Conservation (phyloP, 2,797 vertebrate genomes). For the Xenops minutus region DNA sequence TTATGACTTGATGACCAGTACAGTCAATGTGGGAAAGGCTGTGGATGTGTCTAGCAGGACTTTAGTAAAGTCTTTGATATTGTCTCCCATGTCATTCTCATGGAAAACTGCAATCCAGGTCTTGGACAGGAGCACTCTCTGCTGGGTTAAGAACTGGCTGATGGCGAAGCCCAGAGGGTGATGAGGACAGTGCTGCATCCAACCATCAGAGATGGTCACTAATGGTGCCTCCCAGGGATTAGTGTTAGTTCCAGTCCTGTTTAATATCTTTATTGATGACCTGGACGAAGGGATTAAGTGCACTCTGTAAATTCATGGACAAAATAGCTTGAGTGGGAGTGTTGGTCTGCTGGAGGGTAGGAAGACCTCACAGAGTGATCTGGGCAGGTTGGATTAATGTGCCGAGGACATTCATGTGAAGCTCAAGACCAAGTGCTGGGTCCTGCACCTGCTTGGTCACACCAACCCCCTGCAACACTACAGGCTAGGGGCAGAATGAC, state of each 20-base stretch:
- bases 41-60: neutral
- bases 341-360: neutral
- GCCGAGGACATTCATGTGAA: neutral
- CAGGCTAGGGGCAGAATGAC: neutral
- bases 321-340: neutral
- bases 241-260: fast-evolving
- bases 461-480: neutral
- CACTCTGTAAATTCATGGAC: fast-evolving
- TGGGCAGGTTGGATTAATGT: neutral
- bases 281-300: neutral
- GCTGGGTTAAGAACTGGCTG: neutral
- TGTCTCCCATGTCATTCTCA: fast-evolving
- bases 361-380: neutral
- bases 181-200: neutral
- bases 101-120: neutral
- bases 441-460: neutral
- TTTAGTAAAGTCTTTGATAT: neutral
- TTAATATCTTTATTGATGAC: neutral
- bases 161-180: neutral
- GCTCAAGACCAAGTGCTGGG: fast-evolving
- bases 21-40: neutral
- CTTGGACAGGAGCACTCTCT: neutral
- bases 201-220: neutral
- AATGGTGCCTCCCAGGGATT: neutral
- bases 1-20: neutral